Base-by-base conservation (phyloP, 2,113 vertebrate genomes). In the Odontophorus gujanensis region DNA sequence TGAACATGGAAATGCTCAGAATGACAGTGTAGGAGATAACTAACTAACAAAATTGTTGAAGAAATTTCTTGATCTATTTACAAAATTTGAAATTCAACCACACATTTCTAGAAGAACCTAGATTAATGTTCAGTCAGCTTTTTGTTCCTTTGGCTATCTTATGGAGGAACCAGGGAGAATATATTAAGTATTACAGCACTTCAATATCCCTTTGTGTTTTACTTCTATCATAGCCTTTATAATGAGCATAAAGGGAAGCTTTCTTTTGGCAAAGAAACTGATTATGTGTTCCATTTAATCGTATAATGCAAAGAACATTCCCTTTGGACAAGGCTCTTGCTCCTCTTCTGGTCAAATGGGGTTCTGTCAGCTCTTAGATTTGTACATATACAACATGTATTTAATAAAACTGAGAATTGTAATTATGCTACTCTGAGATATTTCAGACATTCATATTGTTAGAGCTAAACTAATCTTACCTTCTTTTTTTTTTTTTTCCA, bases 231-330 rank as follows among this genome's bases (percentile, higher is more conserved):
- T 42, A 69, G n/a, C 95, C 87, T 94, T 91, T 96, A 85, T 61
- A 95, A 74, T 62, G 73, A 80, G 7, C 72, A 79, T 83, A 95
- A 95, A 77, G 38, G 58, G 83, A 97, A 91, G 87, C 24, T 95
- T 94, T 94, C 62, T 96, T 82, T 93, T 96, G 95, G 85, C 79
- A 96, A 90, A 90, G 74, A 66, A 90, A 53, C 68, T 97, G 92
- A 97, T 96, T 96, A 97, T 95, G 90, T 94, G 92, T 95, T 95
- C 89, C 85, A 94, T 96, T 97, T 97, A 96, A 94, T 90, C 96
- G 59, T 36, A 62, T 42, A 89, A 96, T 81, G 74, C 67, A 95
- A 97, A 94, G 72, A 95, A 96, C 67, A 8, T 20, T 95, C 91
- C 90, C 67, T 93, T 95, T 83, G 93, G 38, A 95, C 40, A 93